Conservation (phyloP, 2,113 vertebrate genomes). For the Paracanthobrama guichenoti region DNA sequence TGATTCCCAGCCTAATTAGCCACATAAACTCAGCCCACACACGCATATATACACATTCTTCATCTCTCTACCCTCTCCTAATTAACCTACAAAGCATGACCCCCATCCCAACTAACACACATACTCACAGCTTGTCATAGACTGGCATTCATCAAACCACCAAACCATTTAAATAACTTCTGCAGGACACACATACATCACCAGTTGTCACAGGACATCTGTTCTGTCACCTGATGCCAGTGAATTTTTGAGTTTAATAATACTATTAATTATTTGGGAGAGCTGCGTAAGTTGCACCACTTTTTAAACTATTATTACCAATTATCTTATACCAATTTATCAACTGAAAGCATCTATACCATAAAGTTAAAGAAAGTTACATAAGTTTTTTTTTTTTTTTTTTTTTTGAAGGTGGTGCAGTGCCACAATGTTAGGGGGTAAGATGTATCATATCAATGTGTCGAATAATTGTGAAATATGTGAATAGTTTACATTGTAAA, state of each 20-base stretch:
- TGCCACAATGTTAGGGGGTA: too few relatives aligned
- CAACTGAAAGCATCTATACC: too few relatives aligned
- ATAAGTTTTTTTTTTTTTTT: too few relatives aligned
- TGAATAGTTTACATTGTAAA: not conserved
- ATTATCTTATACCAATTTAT: too few relatives aligned
- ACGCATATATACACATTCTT: not conserved
- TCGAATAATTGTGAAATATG: not conserved
- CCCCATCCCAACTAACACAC: constrained; percentile 14
- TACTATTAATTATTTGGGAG: not conserved
- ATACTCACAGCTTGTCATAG: constrained; percentile 58
- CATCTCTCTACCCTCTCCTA: constrained; percentile 17
- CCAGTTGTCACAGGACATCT: constrained; percentile 26
- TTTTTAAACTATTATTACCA: not conserved
- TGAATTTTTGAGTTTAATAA: not conserved
- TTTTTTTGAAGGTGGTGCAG: too few relatives aligned
- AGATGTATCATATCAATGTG: not conserved
- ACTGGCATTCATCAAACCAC: constrained; percentile 38
- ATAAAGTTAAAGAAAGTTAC: not conserved
- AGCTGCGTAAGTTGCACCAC: not conserved
- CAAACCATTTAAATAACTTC: constrained; percentile 26
- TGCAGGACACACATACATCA: constrained; percentile 22
- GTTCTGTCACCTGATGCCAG: constrained; percentile 2
- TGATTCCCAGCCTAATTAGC: constrained; percentile 53
- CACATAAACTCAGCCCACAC: constrained; percentile 25
- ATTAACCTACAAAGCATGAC: constrained; percentile 42